Percentiles rank a stretch among this genome's conserved stretches.
phyloP scores from a whole-genome alignment of 2,888 invertebrate species.

The Acleris holmiana region DNA sequence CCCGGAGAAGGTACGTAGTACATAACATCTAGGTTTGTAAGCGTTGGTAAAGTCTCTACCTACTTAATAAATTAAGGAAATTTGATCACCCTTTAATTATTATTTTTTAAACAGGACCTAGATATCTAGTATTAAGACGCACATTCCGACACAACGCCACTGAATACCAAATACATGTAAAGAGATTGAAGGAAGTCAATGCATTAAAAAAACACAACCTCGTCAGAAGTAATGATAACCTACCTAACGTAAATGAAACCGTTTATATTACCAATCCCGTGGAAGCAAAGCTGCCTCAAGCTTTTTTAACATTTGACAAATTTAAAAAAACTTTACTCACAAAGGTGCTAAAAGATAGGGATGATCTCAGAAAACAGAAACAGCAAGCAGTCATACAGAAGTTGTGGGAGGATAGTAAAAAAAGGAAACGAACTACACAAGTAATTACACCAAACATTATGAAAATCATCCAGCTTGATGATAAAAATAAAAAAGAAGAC shows the following conservation, averaged over 20 bases:
- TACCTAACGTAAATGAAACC: constrained; percentile 45
- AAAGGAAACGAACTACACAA: background rate
- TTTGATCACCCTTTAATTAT: background rate
- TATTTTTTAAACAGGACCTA: background rate
- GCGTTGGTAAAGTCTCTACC: no score
- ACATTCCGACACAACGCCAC: constrained; percentile 47
- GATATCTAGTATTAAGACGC: constrained; percentile 46
- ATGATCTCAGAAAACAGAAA: constrained; percentile 36
- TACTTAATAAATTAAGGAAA: background rate
- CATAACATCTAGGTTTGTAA: no score
- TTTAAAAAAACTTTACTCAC: constrained; percentile 58
- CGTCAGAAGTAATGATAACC: constrained; percentile 47
- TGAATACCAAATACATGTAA: constrained; percentile 60
- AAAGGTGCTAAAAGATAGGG: constrained; percentile 47
- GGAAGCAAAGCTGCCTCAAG: constrained; percentile 64
- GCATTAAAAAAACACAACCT: constrained; percentile 70
- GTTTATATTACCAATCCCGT: constrained; percentile 74
- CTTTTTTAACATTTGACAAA: constrained; percentile 61
- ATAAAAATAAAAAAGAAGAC: background rate
- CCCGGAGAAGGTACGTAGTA: no score
- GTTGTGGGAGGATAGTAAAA: constrained; percentile 5
- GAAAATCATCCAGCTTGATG: no score
- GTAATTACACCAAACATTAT: background rate
- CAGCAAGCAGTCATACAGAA: constrained; percentile 3
- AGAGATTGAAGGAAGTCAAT: constrained; percentile 67